phyloP scores from a whole-genome alignment of 2,888 invertebrate species.

The Heteropelma amictum region DNA sequence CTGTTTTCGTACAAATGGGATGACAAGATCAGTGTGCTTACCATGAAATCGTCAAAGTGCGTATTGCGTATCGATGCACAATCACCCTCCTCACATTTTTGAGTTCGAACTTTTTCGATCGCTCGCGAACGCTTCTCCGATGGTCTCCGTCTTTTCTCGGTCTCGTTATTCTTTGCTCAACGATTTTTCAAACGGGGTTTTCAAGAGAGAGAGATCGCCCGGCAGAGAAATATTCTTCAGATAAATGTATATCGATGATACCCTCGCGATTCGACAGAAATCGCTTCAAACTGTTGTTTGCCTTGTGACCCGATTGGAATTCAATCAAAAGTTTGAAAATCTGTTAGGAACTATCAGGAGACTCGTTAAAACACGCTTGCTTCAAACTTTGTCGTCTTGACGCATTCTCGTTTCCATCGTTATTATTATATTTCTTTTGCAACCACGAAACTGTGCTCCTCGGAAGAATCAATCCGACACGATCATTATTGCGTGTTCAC shows the following conservation, averaged over 20 bases:
- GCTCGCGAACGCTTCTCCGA: not conserved
- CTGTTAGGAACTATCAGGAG: conserved; percentile 11
- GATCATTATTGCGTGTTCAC: not conserved
- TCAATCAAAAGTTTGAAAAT: conserved; percentile 1
- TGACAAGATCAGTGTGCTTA: conserved; percentile 21
- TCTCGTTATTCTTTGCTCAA: not conserved
- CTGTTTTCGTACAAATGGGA: not conserved
- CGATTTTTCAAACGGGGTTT: not conserved
- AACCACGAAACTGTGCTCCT: too few relatives aligned
- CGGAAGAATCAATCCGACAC: not conserved
- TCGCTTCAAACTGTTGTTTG: conserved; percentile 24
- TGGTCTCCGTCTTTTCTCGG: not conserved
- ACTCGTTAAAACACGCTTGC: conserved; percentile 14
- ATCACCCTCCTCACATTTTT: conserved; percentile 14
- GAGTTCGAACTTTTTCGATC: conserved; percentile 13
- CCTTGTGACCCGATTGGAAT: conserved; percentile 33
- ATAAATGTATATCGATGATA: conserved; percentile 3
- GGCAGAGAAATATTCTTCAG: not conserved
- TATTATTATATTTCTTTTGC: not conserved
- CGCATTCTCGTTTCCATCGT: not conserved
- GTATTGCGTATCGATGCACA: conserved; percentile 33
- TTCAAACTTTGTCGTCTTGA: conserved; percentile 17
- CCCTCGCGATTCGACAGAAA: not conserved
- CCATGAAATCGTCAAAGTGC: conserved; percentile 39
- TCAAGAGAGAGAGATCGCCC: not conserved